Evolutionary conservation across 2,888 invertebrate genomes (phyloP).

Genomic region (Himalopsyche kuldschensis): DNA sequence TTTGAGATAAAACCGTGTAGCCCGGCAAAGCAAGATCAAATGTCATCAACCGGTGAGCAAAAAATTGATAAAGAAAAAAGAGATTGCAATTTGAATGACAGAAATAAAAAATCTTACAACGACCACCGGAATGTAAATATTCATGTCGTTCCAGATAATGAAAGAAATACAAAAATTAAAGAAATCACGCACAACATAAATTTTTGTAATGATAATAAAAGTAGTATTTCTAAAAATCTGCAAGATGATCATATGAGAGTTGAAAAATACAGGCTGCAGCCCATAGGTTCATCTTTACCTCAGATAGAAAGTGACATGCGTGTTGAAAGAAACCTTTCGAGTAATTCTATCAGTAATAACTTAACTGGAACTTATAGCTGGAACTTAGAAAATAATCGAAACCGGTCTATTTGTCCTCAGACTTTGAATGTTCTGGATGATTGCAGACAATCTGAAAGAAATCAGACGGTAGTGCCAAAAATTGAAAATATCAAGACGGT

Average conservation of each 20-base stretch:
- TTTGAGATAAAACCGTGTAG: conserved; percentile 60
- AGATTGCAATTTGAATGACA: conserved; percentile 37
- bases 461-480: background rate
- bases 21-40: conserved; percentile 52
- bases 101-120: conserved; percentile 43
- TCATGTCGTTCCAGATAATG: conserved; percentile 27
- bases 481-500: background rate
- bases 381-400: background rate
- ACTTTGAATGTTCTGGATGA: background rate
- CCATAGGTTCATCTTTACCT: background rate
- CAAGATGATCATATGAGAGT: conserved; percentile 41
- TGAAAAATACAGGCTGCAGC: background rate
- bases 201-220: background rate
- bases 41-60: conserved; percentile 33
- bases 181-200: background rate
- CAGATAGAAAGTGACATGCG: background rate
- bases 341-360: background rate
- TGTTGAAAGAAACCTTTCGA: background rate
- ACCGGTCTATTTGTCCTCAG: background rate
- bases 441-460: background rate
- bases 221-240: background rate
- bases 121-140: conserved; percentile 44
- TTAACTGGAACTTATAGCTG: background rate
- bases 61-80: conserved; percentile 46
- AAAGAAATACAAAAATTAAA: background rate